Conservation (phyloP, 2,797 vertebrate species). For the Enteromius argenteus region DNA sequence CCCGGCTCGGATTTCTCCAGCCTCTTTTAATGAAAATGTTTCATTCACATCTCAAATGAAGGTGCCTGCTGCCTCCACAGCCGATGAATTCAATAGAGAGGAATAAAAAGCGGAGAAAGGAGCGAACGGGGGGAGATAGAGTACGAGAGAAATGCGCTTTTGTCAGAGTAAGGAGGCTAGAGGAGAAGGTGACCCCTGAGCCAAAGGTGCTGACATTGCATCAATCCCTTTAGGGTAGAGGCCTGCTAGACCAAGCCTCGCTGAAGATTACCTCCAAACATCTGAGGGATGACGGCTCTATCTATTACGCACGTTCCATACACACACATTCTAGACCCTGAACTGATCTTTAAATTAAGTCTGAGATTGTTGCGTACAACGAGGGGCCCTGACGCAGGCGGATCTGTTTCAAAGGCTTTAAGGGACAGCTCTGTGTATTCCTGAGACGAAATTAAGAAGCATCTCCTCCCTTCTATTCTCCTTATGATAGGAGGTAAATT, state of each 20-base stretch:
- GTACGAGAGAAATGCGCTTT: slow-evolving; percentile 83
- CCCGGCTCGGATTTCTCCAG: slow-evolving; percentile 71
- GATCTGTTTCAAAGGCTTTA: slow-evolving; percentile 72
- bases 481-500: slow-evolving; percentile 80
- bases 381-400: slow-evolving; percentile 56
- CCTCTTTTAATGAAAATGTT: slow-evolving; percentile 93
- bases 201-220: slow-evolving; percentile 98
- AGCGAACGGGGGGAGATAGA: slow-evolving; percentile 57
- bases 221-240: slow-evolving; percentile 97
- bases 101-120: slow-evolving; percentile 61
- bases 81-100: slow-evolving; percentile 85
- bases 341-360: slow-evolving; percentile 88
- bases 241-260: slow-evolving; percentile 87
- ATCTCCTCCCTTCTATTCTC: slow-evolving; percentile 71
- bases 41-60: slow-evolving; percentile 88
- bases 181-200: slow-evolving; percentile 91
- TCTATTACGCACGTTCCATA: slow-evolving; percentile 86
- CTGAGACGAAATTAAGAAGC: slow-evolving; percentile 69
- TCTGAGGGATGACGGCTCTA: slow-evolving; percentile 85
- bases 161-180: slow-evolving; percentile 90
- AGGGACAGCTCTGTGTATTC: slow-evolving; percentile 80
- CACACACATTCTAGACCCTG: slow-evolving; percentile 59
- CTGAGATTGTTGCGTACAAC: slow-evolving; percentile 83
- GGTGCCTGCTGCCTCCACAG: slow-evolving; percentile 76
- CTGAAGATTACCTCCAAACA: slow-evolving; percentile 95